phyloP scores from a whole-genome alignment of 2,797 vertebrate species.

The Peromyscus aztecus region DNA sequence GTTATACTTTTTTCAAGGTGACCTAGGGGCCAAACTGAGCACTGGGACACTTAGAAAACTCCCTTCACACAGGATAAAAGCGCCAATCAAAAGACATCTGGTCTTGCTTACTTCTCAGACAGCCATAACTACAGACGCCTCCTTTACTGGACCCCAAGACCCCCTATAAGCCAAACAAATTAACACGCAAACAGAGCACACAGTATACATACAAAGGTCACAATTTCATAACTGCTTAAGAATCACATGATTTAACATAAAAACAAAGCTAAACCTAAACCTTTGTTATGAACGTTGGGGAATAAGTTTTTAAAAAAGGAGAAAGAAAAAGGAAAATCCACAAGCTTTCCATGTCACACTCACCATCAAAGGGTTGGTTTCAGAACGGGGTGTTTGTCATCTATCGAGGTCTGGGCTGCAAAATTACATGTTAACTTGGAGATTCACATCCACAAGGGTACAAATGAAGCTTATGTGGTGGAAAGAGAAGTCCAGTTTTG shows the following conservation, averaged over 20 bases:
- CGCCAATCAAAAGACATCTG: constrained; percentile 2
- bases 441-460: neutral
- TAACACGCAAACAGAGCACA: constrained; percentile 35
- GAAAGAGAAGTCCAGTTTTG: constrained; percentile 17
- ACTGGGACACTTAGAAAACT: neutral
- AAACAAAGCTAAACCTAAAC: neutral
- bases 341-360: neutral
- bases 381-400: neutral
- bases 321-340: neutral
- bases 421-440: neutral
- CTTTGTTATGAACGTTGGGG: neutral
- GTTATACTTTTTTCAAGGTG: neutral
- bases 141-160: neutral
- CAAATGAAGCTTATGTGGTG: neutral
- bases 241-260: constrained; percentile 27
- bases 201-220: neutral
- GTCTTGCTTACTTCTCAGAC: neutral
- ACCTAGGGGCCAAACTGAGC: neutral
- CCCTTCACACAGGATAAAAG: neutral
- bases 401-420: neutral
- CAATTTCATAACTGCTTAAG: constrained; percentile 17
- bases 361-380: neutral
- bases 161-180: neutral
- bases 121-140: neutral
- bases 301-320: neutral